Percentiles rank a stretch among this genome's conserved stretches.
Conservation (phyloP, 2,113 vertebrate species). For the Apodemus sylvaticus region DNA sequence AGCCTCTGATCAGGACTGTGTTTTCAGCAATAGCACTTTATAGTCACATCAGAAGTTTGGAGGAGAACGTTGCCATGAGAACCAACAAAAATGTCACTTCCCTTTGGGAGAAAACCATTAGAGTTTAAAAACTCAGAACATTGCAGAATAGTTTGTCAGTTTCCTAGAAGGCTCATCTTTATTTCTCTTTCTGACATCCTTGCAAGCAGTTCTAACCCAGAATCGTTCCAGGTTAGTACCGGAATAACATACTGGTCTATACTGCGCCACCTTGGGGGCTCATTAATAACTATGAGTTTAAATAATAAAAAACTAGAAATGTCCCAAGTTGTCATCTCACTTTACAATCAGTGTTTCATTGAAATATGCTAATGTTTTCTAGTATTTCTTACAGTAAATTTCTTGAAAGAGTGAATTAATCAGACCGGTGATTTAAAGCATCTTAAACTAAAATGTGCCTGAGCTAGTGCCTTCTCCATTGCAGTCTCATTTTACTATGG, state of each 20-base stretch:
- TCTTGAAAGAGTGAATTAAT: neutral
- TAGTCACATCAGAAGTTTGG: neutral
- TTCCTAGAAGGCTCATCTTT: slow-evolving; percentile 4
- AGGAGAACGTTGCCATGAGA: neutral
- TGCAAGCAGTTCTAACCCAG: neutral
- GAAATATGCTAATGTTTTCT: neutral
- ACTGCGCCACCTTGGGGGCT: neutral
- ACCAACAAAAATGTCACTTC: neutral
- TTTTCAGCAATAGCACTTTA: neutral
- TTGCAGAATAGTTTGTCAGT: neutral
- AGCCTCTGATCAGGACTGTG: neutral
- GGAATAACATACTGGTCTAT: neutral
- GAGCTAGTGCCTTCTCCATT: neutral
- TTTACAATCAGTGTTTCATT: neutral
- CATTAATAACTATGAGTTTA: neutral
- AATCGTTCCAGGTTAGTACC: neutral
- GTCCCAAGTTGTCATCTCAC: neutral
- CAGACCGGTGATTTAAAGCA: neutral
- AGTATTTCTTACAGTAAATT: neutral
- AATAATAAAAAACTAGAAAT: neutral
- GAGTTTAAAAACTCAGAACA: neutral
- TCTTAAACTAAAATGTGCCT: neutral
- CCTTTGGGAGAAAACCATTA: neutral
- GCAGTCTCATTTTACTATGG: neutral
- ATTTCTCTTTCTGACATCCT: neutral